These are phyloP conservation scores for Chanos chanos DNA, from an alignment of 2,797 vertebrate species.

Conservation along the genomic window DNA sequence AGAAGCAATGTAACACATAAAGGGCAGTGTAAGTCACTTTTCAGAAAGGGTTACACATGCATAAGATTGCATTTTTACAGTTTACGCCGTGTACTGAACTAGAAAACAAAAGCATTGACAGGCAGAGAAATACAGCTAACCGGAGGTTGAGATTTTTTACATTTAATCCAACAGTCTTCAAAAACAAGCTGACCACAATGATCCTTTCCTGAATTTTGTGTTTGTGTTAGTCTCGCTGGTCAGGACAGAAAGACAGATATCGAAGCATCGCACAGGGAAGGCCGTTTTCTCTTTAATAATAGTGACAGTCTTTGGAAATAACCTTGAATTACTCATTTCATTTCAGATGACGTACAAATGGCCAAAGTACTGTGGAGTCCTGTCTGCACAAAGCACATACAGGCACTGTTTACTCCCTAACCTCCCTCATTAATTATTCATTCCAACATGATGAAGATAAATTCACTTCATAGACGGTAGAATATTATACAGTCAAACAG, in stretches of 20 bases:
- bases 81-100: not conserved
- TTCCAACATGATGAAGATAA: conserved; percentile 3
- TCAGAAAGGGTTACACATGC: not conserved
- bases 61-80: conserved; percentile 14
- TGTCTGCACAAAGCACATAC: not conserved
- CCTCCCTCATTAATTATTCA: not conserved
- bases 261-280: too few species aligned
- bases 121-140: not conserved
- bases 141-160: too few species aligned
- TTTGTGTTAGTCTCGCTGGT: not conserved
- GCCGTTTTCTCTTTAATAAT: conserved; percentile 1
- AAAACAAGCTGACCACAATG: not conserved
- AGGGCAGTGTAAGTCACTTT: conserved; percentile 2
- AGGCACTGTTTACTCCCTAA: not conserved
- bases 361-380: not conserved
- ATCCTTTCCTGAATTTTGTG: too few species aligned
- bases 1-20: conserved; percentile 4
- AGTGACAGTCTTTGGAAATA: not conserved
- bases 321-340: not conserved
- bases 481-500: not conserved
- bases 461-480: not conserved
- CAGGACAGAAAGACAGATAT: not conserved
- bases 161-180: not conserved
- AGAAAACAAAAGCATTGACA: not conserved
- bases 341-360: not conserved